Percentiles rank a stretch among this genome's conserved stretches.
Evolutionary conservation across 1,140 invertebrate genomes (phyloP).

Genomic region (Ostrea denselamellosa): DNA sequence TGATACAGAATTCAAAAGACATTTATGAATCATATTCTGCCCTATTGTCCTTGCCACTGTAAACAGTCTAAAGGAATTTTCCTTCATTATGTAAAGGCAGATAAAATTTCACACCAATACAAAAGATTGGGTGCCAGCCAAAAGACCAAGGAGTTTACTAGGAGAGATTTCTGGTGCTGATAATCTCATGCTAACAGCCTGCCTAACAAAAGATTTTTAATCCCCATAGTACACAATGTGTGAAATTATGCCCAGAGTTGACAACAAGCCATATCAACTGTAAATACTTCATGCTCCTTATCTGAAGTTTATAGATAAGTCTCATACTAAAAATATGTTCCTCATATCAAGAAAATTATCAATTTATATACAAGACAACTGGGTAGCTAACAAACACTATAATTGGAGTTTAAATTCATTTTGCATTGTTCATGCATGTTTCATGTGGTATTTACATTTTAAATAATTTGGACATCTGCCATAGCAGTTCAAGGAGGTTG

Average conservation of each 20-base stretch:
- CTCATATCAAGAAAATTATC: background rate
- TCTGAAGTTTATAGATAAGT: background rate
- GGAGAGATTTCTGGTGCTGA: constrained; percentile 24
- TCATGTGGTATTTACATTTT: background rate
- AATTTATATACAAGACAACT: too few species aligned
- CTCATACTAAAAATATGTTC: background rate
- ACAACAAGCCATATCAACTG: constrained; percentile 29
- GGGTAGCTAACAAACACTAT: too few species aligned
- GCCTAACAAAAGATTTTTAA: background rate
- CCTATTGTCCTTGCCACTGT: background rate
- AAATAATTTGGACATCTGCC: background rate
- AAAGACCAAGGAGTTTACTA: background rate
- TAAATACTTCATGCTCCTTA: constrained; percentile 19
- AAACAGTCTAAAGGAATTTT: constrained; percentile 7
- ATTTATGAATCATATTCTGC: constrained; percentile 6
- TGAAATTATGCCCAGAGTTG: constrained; percentile 19
- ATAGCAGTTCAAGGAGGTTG: background rate
- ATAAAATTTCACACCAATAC: constrained; percentile 31
- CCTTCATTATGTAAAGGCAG: constrained; percentile 2
- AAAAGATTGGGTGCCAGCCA: background rate
- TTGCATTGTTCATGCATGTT: background rate
- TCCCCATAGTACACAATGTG: background rate
- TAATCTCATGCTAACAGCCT: constrained; percentile 19
- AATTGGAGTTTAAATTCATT: too few species aligned
- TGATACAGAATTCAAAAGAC: background rate